A percentile compares a stretch with the other conserved stretches of the same genome.
These are phyloP conservation scores for Cnemophilus loriae DNA, from an alignment of 2,113 vertebrate species.

Conservation along the genomic window DNA sequence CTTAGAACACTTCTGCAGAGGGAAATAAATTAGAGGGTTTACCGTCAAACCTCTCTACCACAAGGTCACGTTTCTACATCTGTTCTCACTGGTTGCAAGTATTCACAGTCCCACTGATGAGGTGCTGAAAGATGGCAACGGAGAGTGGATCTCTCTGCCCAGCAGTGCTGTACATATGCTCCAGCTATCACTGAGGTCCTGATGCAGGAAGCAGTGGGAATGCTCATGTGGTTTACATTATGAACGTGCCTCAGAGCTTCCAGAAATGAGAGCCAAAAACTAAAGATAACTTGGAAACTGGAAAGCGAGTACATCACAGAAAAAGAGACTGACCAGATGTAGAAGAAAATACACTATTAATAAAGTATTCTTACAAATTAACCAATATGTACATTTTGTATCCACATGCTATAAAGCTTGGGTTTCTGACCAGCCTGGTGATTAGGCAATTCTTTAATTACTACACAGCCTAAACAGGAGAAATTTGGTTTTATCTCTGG, in stretches of 20 bases:
- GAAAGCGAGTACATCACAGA: not conserved
- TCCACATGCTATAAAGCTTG: not conserved
- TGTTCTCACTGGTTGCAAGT: not conserved
- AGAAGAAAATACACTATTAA: not conserved
- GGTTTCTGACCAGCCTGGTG: not conserved
- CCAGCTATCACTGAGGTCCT: not conserved
- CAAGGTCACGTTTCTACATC: not conserved
- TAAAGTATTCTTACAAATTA: not conserved
- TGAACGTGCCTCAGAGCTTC: conserved; percentile 32
- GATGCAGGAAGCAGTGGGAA: not conserved
- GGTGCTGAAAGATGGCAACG: not conserved
- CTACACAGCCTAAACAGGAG: not conserved
- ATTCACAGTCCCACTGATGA: not conserved
- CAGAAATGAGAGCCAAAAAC: conserved; percentile 37
- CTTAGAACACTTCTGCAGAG: not conserved
- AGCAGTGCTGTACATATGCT: not conserved
- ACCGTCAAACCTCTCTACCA: not conserved
- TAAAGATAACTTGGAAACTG: conserved; percentile 49
- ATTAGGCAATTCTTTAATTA: not conserved
- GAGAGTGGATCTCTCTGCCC: not conserved
- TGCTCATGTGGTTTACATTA: conserved; percentile 53
- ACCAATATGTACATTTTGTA: not conserved
- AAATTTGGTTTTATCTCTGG: not conserved
- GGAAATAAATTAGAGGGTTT: not conserved
- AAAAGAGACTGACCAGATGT: conserved; percentile 25